A percentile compares a stretch with the other conserved stretches of the same genome.
Evolutionary conservation across 1,140 invertebrate species (phyloP).

Genomic region (Ylistrum balloti): DNA sequence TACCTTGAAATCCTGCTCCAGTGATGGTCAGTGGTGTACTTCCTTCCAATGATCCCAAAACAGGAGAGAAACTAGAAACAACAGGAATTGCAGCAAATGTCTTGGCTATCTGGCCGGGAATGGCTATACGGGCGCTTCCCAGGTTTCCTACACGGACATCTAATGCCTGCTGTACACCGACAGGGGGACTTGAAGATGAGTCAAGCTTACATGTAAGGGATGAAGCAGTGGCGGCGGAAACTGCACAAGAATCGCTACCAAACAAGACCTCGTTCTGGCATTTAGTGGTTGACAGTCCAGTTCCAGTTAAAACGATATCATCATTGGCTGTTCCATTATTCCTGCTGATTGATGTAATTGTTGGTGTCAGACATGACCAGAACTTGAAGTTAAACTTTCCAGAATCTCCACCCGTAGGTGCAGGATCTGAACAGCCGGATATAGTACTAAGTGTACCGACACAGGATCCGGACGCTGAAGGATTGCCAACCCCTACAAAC

Average conservation of each 20-base stretch:
- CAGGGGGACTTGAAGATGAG: constrained; percentile 48
- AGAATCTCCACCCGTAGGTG: neutral
- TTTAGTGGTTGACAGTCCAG: constrained; percentile 63
- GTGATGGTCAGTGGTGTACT: constrained; percentile 64
- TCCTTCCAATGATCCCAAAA: constrained; percentile 65
- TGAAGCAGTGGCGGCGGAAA: constrained; percentile 37
- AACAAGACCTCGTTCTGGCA: constrained; percentile 72
- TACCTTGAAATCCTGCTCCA: constrained; percentile 63
- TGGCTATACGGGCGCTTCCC: constrained; percentile 65
- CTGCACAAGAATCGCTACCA: constrained; percentile 53
- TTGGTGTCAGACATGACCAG: constrained; percentile 67
- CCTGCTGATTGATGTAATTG: constrained; percentile 60
- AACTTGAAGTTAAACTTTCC: constrained; percentile 69
- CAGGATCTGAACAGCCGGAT: constrained; percentile 53
- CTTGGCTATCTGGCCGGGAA: constrained; percentile 48
- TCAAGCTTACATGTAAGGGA: constrained; percentile 58
- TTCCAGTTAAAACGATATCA: constrained; percentile 65
- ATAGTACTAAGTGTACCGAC: constrained; percentile 37
- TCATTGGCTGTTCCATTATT: constrained; percentile 65
- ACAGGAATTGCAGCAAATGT: constrained; percentile 66
- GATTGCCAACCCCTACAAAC: constrained; percentile 49
- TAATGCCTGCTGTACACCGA: constrained; percentile 64
- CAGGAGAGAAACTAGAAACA: constrained; percentile 62
- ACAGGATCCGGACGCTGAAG: constrained; percentile 54
- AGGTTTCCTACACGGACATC: constrained; percentile 67